Base-by-base conservation (phyloP, 2,888 invertebrate genomes). In the Nemotelus nigrinus region DNA sequence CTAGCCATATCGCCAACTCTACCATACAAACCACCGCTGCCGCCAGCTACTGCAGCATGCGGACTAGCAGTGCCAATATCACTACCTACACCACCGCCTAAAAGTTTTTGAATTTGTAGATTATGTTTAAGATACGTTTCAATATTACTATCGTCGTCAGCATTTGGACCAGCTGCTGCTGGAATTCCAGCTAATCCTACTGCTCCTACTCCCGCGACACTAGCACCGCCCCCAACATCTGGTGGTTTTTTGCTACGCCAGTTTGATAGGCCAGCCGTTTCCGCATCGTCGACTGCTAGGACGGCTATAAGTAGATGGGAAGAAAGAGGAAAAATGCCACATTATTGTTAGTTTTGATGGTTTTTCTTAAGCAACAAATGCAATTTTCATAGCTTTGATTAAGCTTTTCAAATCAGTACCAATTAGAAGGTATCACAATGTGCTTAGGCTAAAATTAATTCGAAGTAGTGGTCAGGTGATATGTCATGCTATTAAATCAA, bases 161-260 rank as follows among this genome's bases (percentile, higher is more conserved):
- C 68, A 58, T 65, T 77, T 47, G 65, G 74, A 63, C 68, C 70
- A 64, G 71, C 71, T 39, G 55, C 47, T 44, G 50, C 77, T 3
- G 44, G 72, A 2, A 57, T 41, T 3, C 48, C 47, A 68, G 80
- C 82, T 64, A 81, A 81, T n/a, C 39, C 53, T 3, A 6, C 47
- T 7, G 3, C 79, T 64, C 81, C 82, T 63, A 81, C 81, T 5
- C 50, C 47, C 2, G n/a, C 44, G 8, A 3, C 79, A 70, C 81
- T 81, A 64, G 81, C 81, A 53, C 79, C 79, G 74, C 81, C 81
- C 71, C 82, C 80, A 58, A 80, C 79, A 78, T 71, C 78, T 43
- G 81, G 80, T n/a, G 81, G 78, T 77, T 81, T 81, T 71, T 82
- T 82, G 47, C 81, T 81, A 63, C 81, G 80, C 81, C 82, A 82